phyloP scores from a whole-genome alignment of 2,888 invertebrate species.

The Cheilosia scutellata region DNA sequence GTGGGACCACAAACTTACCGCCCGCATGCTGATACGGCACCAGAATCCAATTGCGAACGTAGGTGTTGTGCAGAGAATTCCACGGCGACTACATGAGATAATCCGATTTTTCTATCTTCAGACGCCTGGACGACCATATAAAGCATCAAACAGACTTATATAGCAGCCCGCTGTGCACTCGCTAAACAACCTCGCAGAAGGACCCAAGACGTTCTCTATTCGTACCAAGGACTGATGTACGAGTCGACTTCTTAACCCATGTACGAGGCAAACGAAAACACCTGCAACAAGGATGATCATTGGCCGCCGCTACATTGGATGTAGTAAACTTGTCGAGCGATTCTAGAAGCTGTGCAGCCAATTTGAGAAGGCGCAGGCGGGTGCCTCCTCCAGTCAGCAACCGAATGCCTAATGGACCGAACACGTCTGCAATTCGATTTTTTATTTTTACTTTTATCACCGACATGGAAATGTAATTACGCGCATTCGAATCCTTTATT shows the following conservation, averaged over 20 bases:
- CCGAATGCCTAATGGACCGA: slow-evolving; percentile 65
- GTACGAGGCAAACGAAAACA: slow-evolving; percentile 58
- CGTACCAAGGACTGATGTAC: slow-evolving; percentile 36
- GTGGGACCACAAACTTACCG: slow-evolving; percentile 47
- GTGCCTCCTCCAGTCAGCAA: slow-evolving; percentile 37
- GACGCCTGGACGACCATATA: slow-evolving; percentile 70
- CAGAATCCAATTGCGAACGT: slow-evolving; percentile 55
- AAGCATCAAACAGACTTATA: slow-evolving; percentile 38
- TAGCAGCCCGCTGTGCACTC: slow-evolving; percentile 39
- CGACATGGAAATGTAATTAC: slow-evolving; percentile 76
- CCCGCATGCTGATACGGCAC: slow-evolving; percentile 70
- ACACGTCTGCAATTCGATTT: slow-evolving; percentile 61
- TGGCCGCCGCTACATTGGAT: too few species aligned
- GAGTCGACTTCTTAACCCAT: slow-evolving; percentile 44
- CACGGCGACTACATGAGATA: slow-evolving; percentile 43
- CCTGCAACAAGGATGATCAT: slow-evolving; percentile 71
- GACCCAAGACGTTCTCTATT: slow-evolving; percentile 26
- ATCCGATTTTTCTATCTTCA: slow-evolving; percentile 68
- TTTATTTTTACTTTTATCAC: slow-evolving; percentile 60
- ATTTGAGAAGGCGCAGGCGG: slow-evolving; percentile 51
- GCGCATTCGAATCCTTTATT: slow-evolving; percentile 70
- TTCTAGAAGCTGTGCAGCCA: slow-evolving; percentile 61
- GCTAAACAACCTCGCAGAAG: slow-evolving; percentile 19
- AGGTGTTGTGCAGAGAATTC: slow-evolving; percentile 67
- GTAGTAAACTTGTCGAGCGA: slow-evolving; percentile 53